Evolutionary conservation across 2,797 vertebrate genomes (phyloP), one percentile per base, ranked within the genome.

Genomic region (Toxotes lorentzi): DNA sequence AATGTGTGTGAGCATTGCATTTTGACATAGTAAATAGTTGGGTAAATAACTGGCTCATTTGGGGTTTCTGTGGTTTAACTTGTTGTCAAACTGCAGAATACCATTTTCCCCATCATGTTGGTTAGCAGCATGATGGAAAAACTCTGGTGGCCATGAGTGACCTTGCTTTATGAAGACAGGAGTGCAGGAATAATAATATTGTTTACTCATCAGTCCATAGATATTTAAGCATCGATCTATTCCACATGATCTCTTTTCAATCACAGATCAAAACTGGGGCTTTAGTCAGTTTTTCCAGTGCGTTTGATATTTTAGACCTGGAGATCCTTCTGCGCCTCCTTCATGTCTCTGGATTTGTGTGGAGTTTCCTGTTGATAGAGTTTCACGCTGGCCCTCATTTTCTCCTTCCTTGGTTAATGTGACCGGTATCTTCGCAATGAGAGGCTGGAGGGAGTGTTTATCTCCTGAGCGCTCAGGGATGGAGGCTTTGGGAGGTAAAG

Each of bases 381-480:
- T 86, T 91, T 90, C 81, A 78, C 47, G 43, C 58, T 4, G 70
- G 68, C 80, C 75, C 83, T 88, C 65, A 54, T 88, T 89, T 88
- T 79, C 81, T 83, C 56, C 67, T 45, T 69, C 58, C 57, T 51
- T 60, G 56, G 57, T 87, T 74, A 79, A 81, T 79, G 65, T 84
- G 71, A 67, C 58, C 79, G 23, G 57, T 86, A 68, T 93, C 86
- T 83, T 78, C 77, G 62, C 19, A 51, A 54, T 21, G 67, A 82
- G 76, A 67, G 61, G 72, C 73, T 63, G 77, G 79, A 59, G 61
- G 76, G 75, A 76, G 59, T 84, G 85, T 89, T 83, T 89, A 73
- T 88, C 90, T 88, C 78, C 34, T 16, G 76, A 73, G 78, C 70
- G 69, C 84, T 91, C 71, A 53, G 78, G 85, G 87, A 89, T 86